phyloP scores from a whole-genome alignment of 2,888 invertebrate genomes.

The Cheiracanthium punctorium region DNA sequence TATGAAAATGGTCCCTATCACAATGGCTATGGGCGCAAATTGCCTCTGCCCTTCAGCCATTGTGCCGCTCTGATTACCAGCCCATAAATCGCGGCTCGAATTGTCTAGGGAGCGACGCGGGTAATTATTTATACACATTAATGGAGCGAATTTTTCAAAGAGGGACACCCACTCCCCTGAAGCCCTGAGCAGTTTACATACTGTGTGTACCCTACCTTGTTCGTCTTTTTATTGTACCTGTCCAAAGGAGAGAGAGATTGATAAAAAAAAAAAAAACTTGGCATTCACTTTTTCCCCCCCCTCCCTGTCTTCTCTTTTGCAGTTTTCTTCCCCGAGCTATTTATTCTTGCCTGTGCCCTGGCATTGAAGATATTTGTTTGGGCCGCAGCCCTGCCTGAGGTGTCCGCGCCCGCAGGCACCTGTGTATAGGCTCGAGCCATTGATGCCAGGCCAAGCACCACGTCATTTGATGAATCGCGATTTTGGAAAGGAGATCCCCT shows the following conservation, averaged over 20 bases:
- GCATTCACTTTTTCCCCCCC: conserved; percentile 25
- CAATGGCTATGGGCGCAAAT: conserved; percentile 1
- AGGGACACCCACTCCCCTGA: conserved; percentile 26
- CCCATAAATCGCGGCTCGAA: conserved; percentile 22
- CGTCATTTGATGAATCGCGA: conserved; percentile 14
- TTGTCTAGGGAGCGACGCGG: conserved; percentile 23
- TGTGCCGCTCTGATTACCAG: conserved; percentile 20
- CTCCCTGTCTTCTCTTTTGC: no score
- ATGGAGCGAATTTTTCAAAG: conserved; percentile 17
- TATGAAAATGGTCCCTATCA: not conserved
- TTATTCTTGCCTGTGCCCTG: not conserved
- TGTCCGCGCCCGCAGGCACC: conserved; percentile 17
- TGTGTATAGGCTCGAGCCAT: conserved; percentile 5
- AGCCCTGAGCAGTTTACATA: not conserved
- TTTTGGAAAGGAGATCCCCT: conserved; percentile 2
- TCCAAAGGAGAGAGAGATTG: conserved; percentile 10
- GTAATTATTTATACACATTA: conserved; percentile 34
- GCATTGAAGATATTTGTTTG: conserved; percentile 7
- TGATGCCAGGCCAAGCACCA: conserved; percentile 11
- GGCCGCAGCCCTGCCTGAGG: not conserved
- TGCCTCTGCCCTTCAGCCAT: not conserved
- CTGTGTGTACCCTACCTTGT: conserved; percentile 16
- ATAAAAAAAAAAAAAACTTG: conserved; percentile 4
- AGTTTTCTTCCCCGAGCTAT: not conserved
- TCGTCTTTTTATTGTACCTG: conserved; percentile 20